Conservation (phyloP, 2,888 invertebrate genomes). For the Drosophila mimetica region DNA sequence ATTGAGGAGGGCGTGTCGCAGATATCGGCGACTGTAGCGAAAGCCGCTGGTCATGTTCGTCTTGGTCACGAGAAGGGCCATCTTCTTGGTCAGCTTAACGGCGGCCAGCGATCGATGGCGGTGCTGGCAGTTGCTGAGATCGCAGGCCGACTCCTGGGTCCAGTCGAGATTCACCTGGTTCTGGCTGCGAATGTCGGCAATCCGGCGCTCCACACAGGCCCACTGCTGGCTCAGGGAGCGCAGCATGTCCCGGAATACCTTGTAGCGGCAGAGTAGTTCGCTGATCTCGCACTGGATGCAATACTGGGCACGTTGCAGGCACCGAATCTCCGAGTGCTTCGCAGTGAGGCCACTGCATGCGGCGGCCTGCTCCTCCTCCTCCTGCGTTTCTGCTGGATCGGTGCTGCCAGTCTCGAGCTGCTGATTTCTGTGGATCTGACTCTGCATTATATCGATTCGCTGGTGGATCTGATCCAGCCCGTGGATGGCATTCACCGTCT, state of each 20-base stretch:
- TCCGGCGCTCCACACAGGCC: background rate
- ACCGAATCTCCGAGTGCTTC: slow-evolving; percentile 3
- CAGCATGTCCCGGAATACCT: slow-evolving; percentile 1
- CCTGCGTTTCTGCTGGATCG: background rate
- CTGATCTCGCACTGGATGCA: slow-evolving; percentile 10
- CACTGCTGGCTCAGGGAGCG: background rate
- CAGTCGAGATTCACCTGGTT: slow-evolving; percentile 13
- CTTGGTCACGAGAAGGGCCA: slow-evolving; percentile 18
- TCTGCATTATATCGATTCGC: slow-evolving; percentile 11
- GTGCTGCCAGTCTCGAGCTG: background rate
- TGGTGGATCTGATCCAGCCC: background rate
- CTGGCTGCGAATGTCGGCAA: background rate
- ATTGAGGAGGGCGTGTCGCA: slow-evolving; percentile 6
- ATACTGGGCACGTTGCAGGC: background rate
- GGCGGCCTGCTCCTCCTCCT: background rate
- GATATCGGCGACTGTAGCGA: background rate
- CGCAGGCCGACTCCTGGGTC: slow-evolving; percentile 18
- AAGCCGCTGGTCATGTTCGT: background rate
- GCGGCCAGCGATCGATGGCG: slow-evolving; percentile 22
- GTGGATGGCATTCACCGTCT: background rate
- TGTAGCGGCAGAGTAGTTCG: slow-evolving; percentile 13
- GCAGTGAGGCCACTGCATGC: background rate
- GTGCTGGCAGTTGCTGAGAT: slow-evolving; percentile 37
- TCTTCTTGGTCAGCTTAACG: slow-evolving; percentile 37
- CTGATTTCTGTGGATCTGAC: slow-evolving; percentile 6